Conservation (phyloP, 2,113 vertebrate species). For the Puffinus mauretanicus region DNA sequence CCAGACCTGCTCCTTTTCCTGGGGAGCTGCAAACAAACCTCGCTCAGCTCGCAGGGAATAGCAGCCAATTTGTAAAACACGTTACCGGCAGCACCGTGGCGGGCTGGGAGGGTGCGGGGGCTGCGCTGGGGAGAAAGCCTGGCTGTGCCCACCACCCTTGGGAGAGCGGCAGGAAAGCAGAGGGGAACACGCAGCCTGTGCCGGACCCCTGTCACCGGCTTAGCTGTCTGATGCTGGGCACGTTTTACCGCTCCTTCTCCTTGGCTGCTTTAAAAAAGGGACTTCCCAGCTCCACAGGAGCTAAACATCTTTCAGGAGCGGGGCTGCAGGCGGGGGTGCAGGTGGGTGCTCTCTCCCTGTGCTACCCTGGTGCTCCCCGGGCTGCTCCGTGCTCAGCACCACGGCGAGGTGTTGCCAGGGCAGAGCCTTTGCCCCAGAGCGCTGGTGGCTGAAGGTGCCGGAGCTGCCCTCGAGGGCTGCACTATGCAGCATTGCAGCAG, state of each 20-base stretch:
- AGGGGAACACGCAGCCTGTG: rapidly evolving
- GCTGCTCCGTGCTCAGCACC: background rate
- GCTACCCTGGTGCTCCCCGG: background rate
- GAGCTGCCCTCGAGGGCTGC: background rate
- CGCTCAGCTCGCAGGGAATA: background rate
- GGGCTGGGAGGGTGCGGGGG: background rate
- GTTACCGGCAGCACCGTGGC: rapidly evolving
- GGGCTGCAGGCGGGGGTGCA: rapidly evolving
- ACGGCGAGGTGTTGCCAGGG: background rate
- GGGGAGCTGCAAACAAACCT: background rate
- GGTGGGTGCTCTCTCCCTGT: rapidly evolving
- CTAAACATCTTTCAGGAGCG: background rate
- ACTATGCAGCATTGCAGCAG: rapidly evolving
- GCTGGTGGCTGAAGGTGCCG: rapidly evolving
- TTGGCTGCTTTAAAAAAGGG: background rate
- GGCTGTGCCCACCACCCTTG: background rate
- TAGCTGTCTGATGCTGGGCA: background rate
- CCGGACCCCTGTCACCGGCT: background rate
- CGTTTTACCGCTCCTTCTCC: background rate
- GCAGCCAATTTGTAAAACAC: background rate
- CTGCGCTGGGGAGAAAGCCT: rapidly evolving
- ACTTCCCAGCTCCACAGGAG: background rate
- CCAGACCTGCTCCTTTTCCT: background rate
- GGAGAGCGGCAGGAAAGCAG: background rate
- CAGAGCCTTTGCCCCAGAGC: background rate